Evolutionary conservation across 2,888 invertebrate species (phyloP).

Genomic region (Trichopoda pennipes): DNA sequence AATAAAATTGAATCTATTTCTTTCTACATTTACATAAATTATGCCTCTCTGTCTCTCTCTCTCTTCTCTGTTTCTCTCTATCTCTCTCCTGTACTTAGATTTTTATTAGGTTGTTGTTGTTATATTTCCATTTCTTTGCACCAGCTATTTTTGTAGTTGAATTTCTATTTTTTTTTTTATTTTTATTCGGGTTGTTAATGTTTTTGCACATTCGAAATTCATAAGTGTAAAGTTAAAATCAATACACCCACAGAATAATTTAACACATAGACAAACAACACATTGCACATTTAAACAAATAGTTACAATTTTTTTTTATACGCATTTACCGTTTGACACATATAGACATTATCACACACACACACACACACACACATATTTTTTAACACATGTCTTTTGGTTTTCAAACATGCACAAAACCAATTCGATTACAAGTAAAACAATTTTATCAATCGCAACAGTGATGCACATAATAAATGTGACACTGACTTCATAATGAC

Average conservation of each 20-base stretch:
- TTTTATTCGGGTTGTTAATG: background rate
- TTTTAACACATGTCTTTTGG: slow-evolving; percentile 40
- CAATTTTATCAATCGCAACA: background rate
- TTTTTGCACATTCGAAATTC: slow-evolving; percentile 60
- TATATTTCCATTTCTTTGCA: background rate
- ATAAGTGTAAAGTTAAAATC: slow-evolving; percentile 61
- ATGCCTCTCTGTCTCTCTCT: slow-evolving; percentile 23
- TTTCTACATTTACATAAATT: slow-evolving; percentile 65
- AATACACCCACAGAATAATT: slow-evolving; percentile 55
- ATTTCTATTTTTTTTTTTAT: background rate
- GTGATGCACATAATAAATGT: background rate
- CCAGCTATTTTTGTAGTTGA: slow-evolving; percentile 26
- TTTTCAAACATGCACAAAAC: slow-evolving; percentile 37
- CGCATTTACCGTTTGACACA: slow-evolving; percentile 30
- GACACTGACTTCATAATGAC: background rate
- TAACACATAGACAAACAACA: slow-evolving; percentile 8
- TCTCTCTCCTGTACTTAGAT: background rate
- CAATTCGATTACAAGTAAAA: slow-evolving; percentile 41
- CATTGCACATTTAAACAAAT: background rate
- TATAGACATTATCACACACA: slow-evolving; percentile 8
- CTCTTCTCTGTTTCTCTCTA: no score
- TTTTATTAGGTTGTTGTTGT: background rate
- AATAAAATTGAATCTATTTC: slow-evolving; percentile 39
- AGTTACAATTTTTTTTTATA: background rate
- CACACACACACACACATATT: background rate